phyloP scores from a whole-genome alignment of 2,888 invertebrate genomes.

The Andricus curvator region DNA sequence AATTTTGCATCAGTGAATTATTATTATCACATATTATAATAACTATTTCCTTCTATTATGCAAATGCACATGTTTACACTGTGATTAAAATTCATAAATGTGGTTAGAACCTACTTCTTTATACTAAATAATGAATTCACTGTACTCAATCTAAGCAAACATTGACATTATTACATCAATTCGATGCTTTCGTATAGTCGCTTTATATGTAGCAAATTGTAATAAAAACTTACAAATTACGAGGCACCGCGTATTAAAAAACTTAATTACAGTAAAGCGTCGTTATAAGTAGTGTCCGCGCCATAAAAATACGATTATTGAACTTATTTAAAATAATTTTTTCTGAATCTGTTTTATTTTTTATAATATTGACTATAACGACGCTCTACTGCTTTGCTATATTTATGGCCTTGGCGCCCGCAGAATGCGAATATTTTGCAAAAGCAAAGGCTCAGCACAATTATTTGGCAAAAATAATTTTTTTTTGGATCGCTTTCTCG shows the following conservation, averaged over 20 bases:
- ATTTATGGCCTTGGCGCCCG: conserved; percentile 23
- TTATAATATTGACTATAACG: neutral
- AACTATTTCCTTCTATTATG: neutral
- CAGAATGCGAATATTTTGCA: conserved; percentile 10
- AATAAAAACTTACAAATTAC: conserved; percentile 35
- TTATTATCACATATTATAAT: neutral
- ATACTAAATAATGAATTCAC: neutral
- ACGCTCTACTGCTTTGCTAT: neutral
- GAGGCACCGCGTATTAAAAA: conserved; percentile 32
- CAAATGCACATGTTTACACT: too few species aligned
- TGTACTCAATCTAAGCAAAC: conserved; percentile 1
- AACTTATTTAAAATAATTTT: neutral
- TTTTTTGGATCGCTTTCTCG: neutral
- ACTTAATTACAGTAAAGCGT: conserved; percentile 1
- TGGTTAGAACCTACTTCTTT: too few species aligned
- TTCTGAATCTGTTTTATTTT: neutral
- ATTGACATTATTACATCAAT: neutral
- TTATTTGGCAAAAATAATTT: conserved; percentile 24
- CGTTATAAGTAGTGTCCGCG: too few species aligned
- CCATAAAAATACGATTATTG: neutral
- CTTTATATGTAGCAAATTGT: conserved; percentile 15
- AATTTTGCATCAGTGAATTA: neutral
- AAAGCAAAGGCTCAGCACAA: conserved; percentile 31
- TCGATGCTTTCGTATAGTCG: neutral
- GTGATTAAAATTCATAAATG: too few species aligned